Conservation (phyloP, 2,888 invertebrate genomes). For the Prosapia bicincta region DNA sequence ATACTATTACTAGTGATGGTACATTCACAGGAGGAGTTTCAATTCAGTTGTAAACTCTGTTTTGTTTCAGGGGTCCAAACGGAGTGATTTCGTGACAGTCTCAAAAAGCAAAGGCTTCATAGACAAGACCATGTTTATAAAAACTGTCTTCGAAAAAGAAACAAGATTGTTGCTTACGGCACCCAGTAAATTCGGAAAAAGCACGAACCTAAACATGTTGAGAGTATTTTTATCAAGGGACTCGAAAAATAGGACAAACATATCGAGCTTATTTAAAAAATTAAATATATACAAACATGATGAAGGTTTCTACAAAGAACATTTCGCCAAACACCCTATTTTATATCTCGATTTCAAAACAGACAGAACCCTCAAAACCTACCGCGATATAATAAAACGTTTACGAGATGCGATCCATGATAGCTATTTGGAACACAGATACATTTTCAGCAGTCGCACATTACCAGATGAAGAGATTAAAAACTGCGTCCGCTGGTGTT, state of each 20-base stretch:
- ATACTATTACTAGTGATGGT: too few species aligned
- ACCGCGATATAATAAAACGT: background rate
- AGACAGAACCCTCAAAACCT: background rate
- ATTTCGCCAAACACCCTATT: background rate
- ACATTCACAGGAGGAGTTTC: too few species aligned
- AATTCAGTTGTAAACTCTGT: too few species aligned
- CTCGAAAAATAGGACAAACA: background rate
- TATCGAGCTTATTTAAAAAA: background rate
- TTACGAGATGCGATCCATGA: background rate
- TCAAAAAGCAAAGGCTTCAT: background rate
- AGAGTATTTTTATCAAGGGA: background rate
- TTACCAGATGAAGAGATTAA: background rate
- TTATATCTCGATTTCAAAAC: background rate
- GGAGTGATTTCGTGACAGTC: background rate
- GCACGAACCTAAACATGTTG: slow-evolving; percentile 4
- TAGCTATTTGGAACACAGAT: background rate
- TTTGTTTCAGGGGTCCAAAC: too few species aligned
- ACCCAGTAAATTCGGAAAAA: background rate
- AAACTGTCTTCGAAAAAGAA: background rate
- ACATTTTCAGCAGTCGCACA: background rate
- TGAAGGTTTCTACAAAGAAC: background rate
- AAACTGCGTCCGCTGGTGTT: background rate
- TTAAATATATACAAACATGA: background rate
- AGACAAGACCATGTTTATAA: background rate
- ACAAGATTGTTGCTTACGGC: background rate